A percentile compares a stretch with the other conserved stretches of the same genome.
These are phyloP conservation scores for Babyrousa celebensis DNA, from an alignment of 2,797 vertebrate genomes.

Conservation along the genomic window DNA sequence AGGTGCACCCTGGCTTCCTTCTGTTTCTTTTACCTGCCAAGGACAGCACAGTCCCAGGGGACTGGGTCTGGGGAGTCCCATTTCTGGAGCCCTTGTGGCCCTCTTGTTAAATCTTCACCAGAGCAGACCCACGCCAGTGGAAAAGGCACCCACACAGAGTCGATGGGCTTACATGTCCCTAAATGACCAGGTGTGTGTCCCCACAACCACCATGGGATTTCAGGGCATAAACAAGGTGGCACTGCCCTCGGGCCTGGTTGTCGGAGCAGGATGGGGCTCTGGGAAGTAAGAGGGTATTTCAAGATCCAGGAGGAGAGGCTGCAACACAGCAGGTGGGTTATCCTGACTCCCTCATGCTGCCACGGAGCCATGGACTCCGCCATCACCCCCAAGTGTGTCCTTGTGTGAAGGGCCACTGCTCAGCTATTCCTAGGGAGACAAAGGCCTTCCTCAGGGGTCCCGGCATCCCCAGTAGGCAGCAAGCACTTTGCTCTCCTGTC, in stretches of 20 bases:
- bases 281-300: background rate
- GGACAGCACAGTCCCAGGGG: background rate
- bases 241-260: rapidly evolving
- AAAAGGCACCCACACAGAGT: background rate
- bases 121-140: rapidly evolving
- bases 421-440: rapidly evolving
- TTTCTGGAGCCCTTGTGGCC: background rate
- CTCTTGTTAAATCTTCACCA: background rate
- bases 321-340: background rate
- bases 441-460: background rate
- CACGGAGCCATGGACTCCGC: rapidly evolving
- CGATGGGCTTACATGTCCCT: background rate
- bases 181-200: background rate
- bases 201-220: background rate
- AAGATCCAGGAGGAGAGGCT: background rate
- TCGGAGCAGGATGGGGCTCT: background rate
- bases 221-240: background rate
- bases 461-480: too few relatives aligned
- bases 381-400: background rate
- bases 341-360: background rate
- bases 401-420: rapidly evolving
- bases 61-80: background rate
- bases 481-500: background rate
- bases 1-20: background rate
- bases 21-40: constrained; percentile 37